phyloP scores from a whole-genome alignment of 2,113 vertebrate genomes.

The rat (Rattus norvegicus) region DNA sequence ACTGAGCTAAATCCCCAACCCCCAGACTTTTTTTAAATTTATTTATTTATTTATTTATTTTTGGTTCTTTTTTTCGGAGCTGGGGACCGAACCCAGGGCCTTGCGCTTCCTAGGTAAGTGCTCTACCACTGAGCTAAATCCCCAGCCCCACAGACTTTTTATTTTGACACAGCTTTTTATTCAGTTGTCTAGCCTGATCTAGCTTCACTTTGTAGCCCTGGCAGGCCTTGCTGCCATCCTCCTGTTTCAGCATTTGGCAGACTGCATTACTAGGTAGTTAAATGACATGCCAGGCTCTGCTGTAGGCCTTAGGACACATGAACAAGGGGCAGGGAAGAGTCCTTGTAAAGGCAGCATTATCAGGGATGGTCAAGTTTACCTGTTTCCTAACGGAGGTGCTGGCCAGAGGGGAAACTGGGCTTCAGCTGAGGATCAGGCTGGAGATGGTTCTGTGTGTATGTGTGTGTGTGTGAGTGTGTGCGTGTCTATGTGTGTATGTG shows the following conservation, averaged over 20 bases:
- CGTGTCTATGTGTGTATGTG: too few species aligned
- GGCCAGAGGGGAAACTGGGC: background rate
- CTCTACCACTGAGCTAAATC: too few species aligned
- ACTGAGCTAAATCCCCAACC: too few species aligned
- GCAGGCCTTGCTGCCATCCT: background rate
- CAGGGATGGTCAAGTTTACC: background rate
- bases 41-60: too few species aligned
- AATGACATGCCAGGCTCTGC: background rate
- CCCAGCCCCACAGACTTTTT: too few species aligned
- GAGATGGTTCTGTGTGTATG: background rate
- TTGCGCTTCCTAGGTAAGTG: too few species aligned
- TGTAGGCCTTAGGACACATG: background rate
- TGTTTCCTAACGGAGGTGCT: background rate
- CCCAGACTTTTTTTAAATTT: too few species aligned
- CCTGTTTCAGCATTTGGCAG: background rate
- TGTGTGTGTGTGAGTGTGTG: background rate
- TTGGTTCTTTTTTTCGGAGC: too few species aligned
- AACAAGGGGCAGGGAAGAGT: background rate
- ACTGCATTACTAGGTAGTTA: background rate
- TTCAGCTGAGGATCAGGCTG: background rate
- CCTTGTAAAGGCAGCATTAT: background rate
- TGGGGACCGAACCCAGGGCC: too few species aligned
- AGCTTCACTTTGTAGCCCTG: background rate
- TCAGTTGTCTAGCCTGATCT: background rate
- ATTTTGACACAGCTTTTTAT: background rate